Conservation (phyloP, 2,113 vertebrate species). For the Chiloscyllium plagiosum region DNA sequence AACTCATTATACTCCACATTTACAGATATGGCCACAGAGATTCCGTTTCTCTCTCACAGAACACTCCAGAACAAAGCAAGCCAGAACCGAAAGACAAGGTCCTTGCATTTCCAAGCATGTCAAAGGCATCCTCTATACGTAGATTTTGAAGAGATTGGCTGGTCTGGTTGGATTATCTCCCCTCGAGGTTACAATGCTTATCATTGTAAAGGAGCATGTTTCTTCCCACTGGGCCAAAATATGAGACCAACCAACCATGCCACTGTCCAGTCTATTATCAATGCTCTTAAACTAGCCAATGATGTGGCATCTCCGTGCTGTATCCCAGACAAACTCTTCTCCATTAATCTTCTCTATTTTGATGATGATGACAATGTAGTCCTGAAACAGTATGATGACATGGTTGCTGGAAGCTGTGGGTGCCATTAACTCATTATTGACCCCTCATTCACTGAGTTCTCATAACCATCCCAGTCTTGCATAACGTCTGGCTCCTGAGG, state of each 20-base stretch:
- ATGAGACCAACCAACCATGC: conserved; percentile 73
- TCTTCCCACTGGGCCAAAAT: conserved; percentile 70
- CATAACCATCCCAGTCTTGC: not conserved
- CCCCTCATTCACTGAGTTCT: not conserved
- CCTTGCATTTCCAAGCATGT: conserved; percentile 53
- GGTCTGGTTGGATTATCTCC: conserved; percentile 74
- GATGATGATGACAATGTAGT: conserved; percentile 74
- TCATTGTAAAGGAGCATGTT: conserved; percentile 69
- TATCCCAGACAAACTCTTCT: conserved; percentile 72
- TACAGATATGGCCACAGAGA: conserved; percentile 46
- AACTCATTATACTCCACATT: not conserved
- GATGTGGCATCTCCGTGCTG: conserved; percentile 65
- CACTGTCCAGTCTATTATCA: conserved; percentile 73
- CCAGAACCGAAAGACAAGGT: conserved; percentile 51
- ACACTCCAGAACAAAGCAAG: conserved; percentile 43
- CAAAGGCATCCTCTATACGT: conserved; percentile 66
- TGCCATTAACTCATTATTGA: conserved; percentile 55
- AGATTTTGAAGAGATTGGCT: conserved; percentile 75
- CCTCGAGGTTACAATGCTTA: conserved; percentile 72
- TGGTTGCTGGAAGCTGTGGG: conserved; percentile 74
- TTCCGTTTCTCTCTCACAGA: conserved; percentile 41
- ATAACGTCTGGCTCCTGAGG: not conserved
- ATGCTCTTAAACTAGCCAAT: conserved; percentile 66
- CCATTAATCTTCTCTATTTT: conserved; percentile 72
- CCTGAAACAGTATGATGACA: conserved; percentile 71